These are phyloP conservation scores for Crotophaga sulcirostris DNA, from an alignment of 2,113 vertebrate genomes.

Conservation along the genomic window DNA sequence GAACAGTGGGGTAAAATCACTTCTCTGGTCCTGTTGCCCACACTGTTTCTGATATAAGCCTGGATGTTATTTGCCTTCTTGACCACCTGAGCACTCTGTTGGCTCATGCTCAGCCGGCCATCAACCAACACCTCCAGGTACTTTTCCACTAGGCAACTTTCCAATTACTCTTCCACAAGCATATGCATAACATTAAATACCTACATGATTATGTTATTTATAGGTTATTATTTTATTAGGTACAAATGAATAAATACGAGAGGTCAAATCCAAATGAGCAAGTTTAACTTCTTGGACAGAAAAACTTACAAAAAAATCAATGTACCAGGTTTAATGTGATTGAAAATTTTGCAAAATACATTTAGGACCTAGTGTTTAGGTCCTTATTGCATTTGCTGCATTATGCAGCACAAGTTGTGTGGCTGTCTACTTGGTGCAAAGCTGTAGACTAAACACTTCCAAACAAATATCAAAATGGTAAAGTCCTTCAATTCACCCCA, in stretches of 20 bases:
- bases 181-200: background rate
- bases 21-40: no score
- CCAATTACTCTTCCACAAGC: no score
- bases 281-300: background rate
- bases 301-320: background rate
- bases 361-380: background rate
- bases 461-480: background rate
- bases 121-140: no score
- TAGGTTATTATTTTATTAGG: background rate
- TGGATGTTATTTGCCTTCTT: no score
- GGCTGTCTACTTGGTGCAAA: background rate
- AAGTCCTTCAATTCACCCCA: background rate
- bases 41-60: no score
- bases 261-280: background rate
- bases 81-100: no score
- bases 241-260: background rate
- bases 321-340: background rate
- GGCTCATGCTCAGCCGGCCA: no score
- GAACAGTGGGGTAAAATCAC: no score
- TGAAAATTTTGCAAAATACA: background rate
- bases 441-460: background rate
- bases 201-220: background rate
- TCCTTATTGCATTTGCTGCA: background rate
- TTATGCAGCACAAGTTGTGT: background rate
- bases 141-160: no score